Conservation (phyloP, 2,888 invertebrate species). For the Tridacna gigas region DNA sequence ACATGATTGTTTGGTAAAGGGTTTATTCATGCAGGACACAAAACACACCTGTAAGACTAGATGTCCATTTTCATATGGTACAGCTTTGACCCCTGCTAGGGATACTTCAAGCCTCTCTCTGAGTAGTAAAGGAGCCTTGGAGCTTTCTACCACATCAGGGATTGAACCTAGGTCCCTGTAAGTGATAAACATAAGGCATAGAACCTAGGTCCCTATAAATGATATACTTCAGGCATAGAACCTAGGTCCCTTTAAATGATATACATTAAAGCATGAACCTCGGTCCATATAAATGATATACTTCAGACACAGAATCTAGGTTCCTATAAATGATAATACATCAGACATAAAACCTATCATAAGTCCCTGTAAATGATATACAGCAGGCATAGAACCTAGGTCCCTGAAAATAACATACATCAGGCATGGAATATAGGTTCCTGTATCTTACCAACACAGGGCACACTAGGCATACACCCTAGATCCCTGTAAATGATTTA, state of each 20-base stretch:
- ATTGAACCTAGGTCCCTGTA: background rate
- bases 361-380: no score
- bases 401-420: background rate
- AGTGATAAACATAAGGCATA: background rate
- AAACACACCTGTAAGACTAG: slow-evolving; percentile 62
- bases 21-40: background rate
- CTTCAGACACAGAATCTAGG: background rate
- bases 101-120: slow-evolving; percentile 54
- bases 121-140: background rate
- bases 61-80: slow-evolving; percentile 45
- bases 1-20: no score
- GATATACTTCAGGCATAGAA: background rate
- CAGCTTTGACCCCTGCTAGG: slow-evolving; percentile 56
- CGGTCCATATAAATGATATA: background rate
- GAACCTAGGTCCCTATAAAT: no score
- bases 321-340: background rate
- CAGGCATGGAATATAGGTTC: background rate
- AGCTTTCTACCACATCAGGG: background rate
- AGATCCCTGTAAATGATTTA: no score
- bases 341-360: no score
- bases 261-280: no score
- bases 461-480: no score
- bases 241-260: background rate
- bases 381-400: background rate
- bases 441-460: no score